Evolutionary conservation across 1,140 invertebrate species (phyloP), one percentile per base, ranked within the genome.

Genomic region (Latrodectus geometricus): DNA sequence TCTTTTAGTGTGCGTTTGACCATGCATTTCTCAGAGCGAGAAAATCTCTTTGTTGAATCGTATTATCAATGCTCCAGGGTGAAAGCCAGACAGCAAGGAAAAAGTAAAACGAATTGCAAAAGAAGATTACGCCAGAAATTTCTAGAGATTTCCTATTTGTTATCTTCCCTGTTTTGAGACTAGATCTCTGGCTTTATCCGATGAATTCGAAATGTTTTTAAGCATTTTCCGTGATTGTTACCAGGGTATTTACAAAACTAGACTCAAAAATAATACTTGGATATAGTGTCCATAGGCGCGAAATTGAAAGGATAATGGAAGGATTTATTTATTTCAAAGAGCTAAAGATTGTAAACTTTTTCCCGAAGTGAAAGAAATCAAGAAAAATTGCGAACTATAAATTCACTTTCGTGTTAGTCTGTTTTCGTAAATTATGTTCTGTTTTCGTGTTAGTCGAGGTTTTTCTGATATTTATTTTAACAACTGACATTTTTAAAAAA

Each of bases 1-100:
- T 35, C 68, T n/a, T n/a, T 69, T 69, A 69, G 68, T 69, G 68
- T 69, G 68, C 68, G 17, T 69, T 69, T 69, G 68, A 69, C 68
- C 68, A 69, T 69, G 68, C 4, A 69, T 69, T n/a, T n/a, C n/a
- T 69, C n/a, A 69, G 12, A 11, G 68, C 12, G 68, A 69, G 68
- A 69, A 69, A 69, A 69, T 69, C 68, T 69, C 68, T 69, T 69
- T 20, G 68, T 23, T 69, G 68, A 69, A 69, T 69, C 68, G 68
- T 69, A 69, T 69, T 69, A 69, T 69, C 14, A 69, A 69, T n/a
- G 68, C 68, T 23, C 68, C 9, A 69, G 68, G 68, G 68, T 23
- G 9, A n/a, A 69, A 61, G 54, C 17, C 54, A 61, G 20, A 69
- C n/a, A n/a, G 11, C 4, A 11, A 69, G n/a, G 12, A 65, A 65